Evolutionary conservation across 2,113 vertebrate genomes (phyloP), one percentile per base, ranked within the genome.

Genomic region (Siniperca chuatsi): DNA sequence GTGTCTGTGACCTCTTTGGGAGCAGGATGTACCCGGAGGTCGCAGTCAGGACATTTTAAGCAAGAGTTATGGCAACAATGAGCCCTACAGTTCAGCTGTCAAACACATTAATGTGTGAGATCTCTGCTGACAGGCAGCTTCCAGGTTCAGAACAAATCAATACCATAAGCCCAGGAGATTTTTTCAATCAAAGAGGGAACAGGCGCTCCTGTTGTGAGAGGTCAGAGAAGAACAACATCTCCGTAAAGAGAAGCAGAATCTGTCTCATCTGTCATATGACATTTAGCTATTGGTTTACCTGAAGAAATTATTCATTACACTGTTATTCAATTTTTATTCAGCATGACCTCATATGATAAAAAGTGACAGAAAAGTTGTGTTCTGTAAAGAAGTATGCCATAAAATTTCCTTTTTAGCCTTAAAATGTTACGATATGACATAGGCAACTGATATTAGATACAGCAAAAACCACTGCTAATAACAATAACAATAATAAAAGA

Each of bases 101-200:
- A 18, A 29, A 69, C 76, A 76, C 42, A 44, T 84, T 78, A 70
- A 70, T 21, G 66, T 67, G 74, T 20, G 44, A 86, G 70, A 69
- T 55, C 60, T 52, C 25, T 58, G 64, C 82, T 73, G 80, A 90
- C 78, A 70, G 58, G 71, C 77, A 42, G 87, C 78, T 79, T 85
- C 50, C 60, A 81, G 81, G 69, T 87, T 93, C 67, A 87, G 81
- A 86, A 80, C 44, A 84, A 90, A 93, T 92, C 90, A 87, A 90
- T 93, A 84, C 8, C n/a, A 65, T 58, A 60, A 84, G 77, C 83
- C 69, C 57, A 15, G 48, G 74, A 88, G 80, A 18, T 83, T 75
- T 77, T 91, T 73, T 85, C 60, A 87, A 83, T 78, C 70, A 83
- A 23, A 57, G 67, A 76, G 33, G 44, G 37, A 76, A 57, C 40